Base-by-base conservation (phyloP, 1,140 invertebrate species). In the Bilobella aurantiaca region DNA sequence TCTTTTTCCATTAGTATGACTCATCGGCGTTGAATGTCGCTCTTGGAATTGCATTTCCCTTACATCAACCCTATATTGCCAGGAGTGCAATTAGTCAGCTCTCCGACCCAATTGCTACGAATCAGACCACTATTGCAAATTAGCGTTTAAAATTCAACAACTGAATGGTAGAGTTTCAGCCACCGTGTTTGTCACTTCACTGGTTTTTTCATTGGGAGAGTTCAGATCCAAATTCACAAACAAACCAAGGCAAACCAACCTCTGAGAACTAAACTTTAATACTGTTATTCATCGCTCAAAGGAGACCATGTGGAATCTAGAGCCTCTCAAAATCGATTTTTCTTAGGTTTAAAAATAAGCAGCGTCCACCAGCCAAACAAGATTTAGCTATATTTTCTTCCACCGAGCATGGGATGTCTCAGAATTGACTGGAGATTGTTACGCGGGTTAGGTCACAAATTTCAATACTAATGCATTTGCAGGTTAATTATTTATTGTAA, bases 21-120 rank as follows among this genome's bases (percentile, higher is more conserved):
- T 65, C 66, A 16, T 34, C 65, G 12, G 71, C 71, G 18, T 32
- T 73, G 8, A 73, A 73, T 42, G 66, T 73, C 1, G 71, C 68
- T 1, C 62, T 73, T 14, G 71, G 71, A n/a, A 3, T 73, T 1
- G 66, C 68, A 16, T 73, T 70, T 47, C 71, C 71, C 23, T 23
- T 69, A 0, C 71, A 73, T 47, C 71, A 73, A 53, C 71, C 71
- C 8, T 73, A 73, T 34, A 73, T 73, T 53, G 61, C 71, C 3
- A n/a, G 71, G 30, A 32, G 64, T 12, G 28, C 63, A 18, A 66
- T 73, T 37, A 66, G 49, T 37, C 42, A 56, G 37, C 59, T 64
- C 1, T 25, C 58, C 27, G 14, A 49, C 12, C 32, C 32, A 34
- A 37, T 62, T 23, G 3, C 59, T 34, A 34, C 16, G 12, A 62